Conservation (phyloP, 2,797 vertebrate species). For the Oreochromis mossambicus region DNA sequence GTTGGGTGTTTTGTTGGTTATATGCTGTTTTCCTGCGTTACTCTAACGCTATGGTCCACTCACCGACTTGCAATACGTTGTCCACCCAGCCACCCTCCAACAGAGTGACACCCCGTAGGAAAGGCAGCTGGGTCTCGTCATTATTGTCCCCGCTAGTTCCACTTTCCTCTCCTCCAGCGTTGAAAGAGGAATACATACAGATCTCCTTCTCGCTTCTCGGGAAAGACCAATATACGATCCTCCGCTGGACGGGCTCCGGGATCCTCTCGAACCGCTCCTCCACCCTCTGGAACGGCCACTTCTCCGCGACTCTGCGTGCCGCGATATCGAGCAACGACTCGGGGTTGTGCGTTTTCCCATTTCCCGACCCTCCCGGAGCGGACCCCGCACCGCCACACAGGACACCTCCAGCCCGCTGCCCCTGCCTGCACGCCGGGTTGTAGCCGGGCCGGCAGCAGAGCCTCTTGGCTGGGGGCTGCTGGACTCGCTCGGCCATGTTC, state of each 20-base stretch:
- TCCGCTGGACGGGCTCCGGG: slow-evolving; percentile 94
- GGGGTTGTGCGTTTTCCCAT: slow-evolving; percentile 87
- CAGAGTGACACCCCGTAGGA: slow-evolving; percentile 93
- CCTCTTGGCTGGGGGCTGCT: slow-evolving; percentile 97
- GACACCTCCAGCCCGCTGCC: slow-evolving; percentile 85
- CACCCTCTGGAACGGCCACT: slow-evolving; percentile 98
- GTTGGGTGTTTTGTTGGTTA: slow-evolving; percentile 32
- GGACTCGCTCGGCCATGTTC: slow-evolving; percentile 99
- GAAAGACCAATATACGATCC: slow-evolving; percentile 98
- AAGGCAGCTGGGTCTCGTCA: slow-evolving; percentile 93
- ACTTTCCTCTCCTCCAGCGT: slow-evolving; percentile 87
- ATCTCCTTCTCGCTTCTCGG: slow-evolving; percentile 96
- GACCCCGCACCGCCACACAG: slow-evolving; percentile 80
- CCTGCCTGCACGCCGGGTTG: slow-evolving; percentile 87
- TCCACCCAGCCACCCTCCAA: slow-evolving; percentile 95
- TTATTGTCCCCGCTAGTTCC: slow-evolving; percentile 79
- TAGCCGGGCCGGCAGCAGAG: slow-evolving; percentile 98
- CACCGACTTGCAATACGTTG: slow-evolving; percentile 99
- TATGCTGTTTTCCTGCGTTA: slow-evolving; percentile 21
- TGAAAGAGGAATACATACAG: slow-evolving; percentile 99
- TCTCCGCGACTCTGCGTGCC: slow-evolving; percentile 93
- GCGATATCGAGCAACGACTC: slow-evolving; percentile 95
- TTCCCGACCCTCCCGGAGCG: slow-evolving; percentile 82
- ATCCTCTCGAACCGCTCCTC: slow-evolving; percentile 98
- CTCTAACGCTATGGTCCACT: slow-evolving; percentile 71